These are phyloP conservation scores for Ceratosolen solmsi DNA, from an alignment of 1,140 invertebrate species.

Conservation along the genomic window DNA sequence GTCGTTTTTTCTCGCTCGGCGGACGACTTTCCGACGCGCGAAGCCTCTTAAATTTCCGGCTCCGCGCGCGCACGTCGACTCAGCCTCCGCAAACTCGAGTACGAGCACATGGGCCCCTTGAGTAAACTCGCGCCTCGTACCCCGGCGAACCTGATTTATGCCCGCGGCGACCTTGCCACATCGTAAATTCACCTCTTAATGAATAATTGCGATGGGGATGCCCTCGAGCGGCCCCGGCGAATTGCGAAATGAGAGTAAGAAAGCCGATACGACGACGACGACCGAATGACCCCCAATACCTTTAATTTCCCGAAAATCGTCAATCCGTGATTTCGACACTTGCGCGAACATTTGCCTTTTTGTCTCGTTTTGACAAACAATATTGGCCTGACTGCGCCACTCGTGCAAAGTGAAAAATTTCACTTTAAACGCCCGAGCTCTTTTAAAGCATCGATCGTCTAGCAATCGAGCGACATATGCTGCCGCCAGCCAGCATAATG, in stretches of 20 bases:
- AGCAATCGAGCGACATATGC: too few relatives aligned
- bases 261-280: too few relatives aligned
- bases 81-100: not conserved
- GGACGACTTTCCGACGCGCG: not conserved
- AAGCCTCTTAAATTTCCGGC: not conserved
- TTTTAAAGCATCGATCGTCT: too few relatives aligned
- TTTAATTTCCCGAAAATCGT: too few relatives aligned
- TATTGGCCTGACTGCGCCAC: too few relatives aligned
- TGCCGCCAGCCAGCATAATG: too few relatives aligned
- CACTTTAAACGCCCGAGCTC: too few relatives aligned
- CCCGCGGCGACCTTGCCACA: not conserved
- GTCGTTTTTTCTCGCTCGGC: not conserved
- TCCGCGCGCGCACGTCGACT: not conserved
- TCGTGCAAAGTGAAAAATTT: too few relatives aligned
- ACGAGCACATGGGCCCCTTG: not conserved
- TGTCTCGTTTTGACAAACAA: too few relatives aligned
- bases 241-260: slow-evolving; percentile 22
- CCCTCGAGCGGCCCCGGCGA: not conserved
- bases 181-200: not conserved
- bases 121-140: not conserved
- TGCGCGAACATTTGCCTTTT: too few relatives aligned
- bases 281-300: too few relatives aligned
- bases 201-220: not conserved
- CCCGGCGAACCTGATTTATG: not conserved
- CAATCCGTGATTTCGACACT: too few relatives aligned